A percentile compares a stretch with the other conserved stretches of the same genome.
phyloP scores from a whole-genome alignment of 37 sponge, comb jelly and placozoan species.

The Crambe crambe region DNA sequence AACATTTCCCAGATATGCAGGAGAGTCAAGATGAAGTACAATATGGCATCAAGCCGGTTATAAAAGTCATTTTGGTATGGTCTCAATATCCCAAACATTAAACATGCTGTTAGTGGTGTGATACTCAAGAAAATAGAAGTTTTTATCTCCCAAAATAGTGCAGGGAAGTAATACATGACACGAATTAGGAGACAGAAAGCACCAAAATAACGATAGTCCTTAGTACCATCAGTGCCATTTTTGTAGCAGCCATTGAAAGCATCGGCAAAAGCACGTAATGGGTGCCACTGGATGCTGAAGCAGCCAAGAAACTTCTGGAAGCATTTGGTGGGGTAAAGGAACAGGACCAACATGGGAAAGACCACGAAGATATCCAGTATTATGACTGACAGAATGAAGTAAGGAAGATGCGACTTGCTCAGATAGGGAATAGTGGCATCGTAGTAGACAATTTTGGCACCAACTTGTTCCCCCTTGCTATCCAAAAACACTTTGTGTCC shows the following conservation, averaged over 20 bases:
- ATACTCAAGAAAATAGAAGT: neutral
- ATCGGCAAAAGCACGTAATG: conserved; percentile 21
- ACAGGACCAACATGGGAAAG: conserved; percentile 11
- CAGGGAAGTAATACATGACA: neutral
- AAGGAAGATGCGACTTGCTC: conserved; percentile 17
- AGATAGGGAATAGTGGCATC: conserved; percentile 7
- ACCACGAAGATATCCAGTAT: neutral
- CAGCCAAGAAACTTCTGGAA: conserved; percentile 11
- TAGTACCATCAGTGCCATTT: conserved; percentile 39
- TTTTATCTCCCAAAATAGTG: neutral
- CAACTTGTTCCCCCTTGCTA: neutral
- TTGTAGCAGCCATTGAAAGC: conserved; percentile 41
- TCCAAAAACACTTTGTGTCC: neutral
- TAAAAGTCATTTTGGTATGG: conserved; percentile 3
- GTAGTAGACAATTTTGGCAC: neutral
- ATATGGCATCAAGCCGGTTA: neutral
- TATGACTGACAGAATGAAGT: conserved; percentile 1
- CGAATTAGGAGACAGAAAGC: conserved; percentile 17
- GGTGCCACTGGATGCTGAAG: conserved; percentile 18
- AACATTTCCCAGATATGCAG: neutral
- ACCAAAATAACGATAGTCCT: conserved; percentile 38
- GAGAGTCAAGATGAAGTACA: neutral
- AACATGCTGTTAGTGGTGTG: neutral
- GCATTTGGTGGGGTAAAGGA: conserved; percentile 19
- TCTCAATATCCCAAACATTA: neutral